Conservation (phyloP, 2,888 invertebrate species). For the Hedychridium roseum region DNA sequence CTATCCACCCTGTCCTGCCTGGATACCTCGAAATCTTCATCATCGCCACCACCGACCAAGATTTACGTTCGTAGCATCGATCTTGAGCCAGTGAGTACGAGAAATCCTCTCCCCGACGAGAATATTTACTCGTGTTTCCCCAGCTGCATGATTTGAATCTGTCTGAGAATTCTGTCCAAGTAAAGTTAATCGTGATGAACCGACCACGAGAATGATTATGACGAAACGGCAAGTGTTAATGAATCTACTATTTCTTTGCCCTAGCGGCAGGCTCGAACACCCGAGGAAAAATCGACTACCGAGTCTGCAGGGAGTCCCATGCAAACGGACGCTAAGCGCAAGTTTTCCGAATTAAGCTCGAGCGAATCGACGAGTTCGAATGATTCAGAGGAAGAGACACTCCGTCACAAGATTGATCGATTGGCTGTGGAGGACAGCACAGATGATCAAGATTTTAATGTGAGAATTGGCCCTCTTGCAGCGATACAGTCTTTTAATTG, state of each 20-base stretch:
- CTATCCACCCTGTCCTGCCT: slow-evolving; percentile 55
- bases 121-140: too few relatives aligned
- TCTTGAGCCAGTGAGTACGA: slow-evolving; percentile 41
- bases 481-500: too few relatives aligned
- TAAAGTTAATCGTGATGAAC: too few relatives aligned
- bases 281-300: slow-evolving; percentile 39
- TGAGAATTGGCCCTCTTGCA: too few relatives aligned
- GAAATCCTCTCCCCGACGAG: too few relatives aligned
- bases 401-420: slow-evolving; percentile 38
- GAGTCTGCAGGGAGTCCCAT: slow-evolving; percentile 35
- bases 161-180: too few relatives aligned
- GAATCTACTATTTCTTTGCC: background rate
- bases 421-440: slow-evolving; percentile 29
- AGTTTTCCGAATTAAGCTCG: slow-evolving; percentile 37
- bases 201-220: too few relatives aligned
- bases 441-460: slow-evolving; percentile 46
- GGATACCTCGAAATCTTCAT: slow-evolving; percentile 47
- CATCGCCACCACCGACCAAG: slow-evolving; percentile 57
- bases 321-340: slow-evolving; percentile 36
- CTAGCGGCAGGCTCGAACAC: slow-evolving; percentile 24
- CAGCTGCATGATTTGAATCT: background rate
- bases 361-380: slow-evolving; percentile 15
- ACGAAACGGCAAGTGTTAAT: slow-evolving; percentile 24
- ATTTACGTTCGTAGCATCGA: slow-evolving; percentile 43
- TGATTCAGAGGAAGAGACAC: slow-evolving; percentile 38